These are phyloP conservation scores for Artemisiospiza belli DNA, from an alignment of 2,113 vertebrate genomes.

Conservation along the genomic window DNA sequence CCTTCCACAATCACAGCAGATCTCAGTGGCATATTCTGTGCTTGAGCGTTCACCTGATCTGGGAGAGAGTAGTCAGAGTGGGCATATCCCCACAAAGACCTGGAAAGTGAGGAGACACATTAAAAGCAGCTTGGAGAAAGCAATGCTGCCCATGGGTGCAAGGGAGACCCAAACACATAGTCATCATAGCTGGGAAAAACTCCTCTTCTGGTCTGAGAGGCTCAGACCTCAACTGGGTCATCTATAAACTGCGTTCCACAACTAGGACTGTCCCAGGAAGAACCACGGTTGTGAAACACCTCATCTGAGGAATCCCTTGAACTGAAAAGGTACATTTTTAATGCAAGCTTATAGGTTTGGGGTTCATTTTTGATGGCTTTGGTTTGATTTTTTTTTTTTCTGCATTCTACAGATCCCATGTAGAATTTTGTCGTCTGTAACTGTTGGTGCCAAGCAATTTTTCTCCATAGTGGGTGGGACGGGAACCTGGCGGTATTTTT, in stretches of 20 bases:
- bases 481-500: neutral
- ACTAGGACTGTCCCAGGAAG: neutral
- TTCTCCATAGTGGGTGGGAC: neutral
- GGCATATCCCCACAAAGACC: neutral
- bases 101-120: neutral
- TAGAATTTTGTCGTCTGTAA: neutral
- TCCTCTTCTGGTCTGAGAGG: neutral
- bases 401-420: fast-evolving
- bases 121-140: neutral
- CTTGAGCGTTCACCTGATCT: neutral
- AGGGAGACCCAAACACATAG: fast-evolving
- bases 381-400: too few species aligned
- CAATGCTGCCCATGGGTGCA: neutral
- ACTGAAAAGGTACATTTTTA: neutral
- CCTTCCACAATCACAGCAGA: neutral
- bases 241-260: neutral
- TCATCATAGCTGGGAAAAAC: neutral
- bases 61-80: neutral
- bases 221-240: neutral
- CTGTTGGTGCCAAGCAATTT: too few species aligned
- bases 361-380: neutral
- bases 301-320: neutral
- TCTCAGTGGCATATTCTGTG: neutral
- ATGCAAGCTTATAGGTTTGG: neutral
- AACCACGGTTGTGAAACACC: fast-evolving